These are phyloP conservation scores for Pseudoatta argentina DNA, from an alignment of 1,140 invertebrate species.

Conservation along the genomic window DNA sequence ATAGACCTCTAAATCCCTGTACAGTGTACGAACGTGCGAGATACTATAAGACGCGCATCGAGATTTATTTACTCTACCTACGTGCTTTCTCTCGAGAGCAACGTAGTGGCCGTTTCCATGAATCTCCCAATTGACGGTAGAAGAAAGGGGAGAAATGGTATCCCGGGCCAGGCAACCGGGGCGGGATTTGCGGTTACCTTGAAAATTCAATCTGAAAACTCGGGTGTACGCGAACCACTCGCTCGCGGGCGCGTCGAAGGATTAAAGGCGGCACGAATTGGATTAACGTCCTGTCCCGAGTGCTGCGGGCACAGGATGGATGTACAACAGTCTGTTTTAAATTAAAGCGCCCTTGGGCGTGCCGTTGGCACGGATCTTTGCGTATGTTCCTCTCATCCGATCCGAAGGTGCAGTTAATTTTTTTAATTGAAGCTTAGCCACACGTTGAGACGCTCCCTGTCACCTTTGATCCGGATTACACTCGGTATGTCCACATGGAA, in stretches of 20 bases:
- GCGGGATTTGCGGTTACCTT: slow-evolving; percentile 66
- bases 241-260: slow-evolving; percentile 67
- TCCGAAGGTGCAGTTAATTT: slow-evolving; percentile 69
- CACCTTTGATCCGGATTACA: slow-evolving; percentile 63
- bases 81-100: slow-evolving; percentile 36
- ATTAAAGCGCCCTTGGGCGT: slow-evolving; percentile 72
- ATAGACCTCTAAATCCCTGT: slow-evolving; percentile 13
- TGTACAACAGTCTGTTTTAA: slow-evolving; percentile 72
- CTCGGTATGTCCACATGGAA: background rate
- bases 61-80: slow-evolving; percentile 50
- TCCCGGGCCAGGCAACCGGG: slow-evolving; percentile 8
- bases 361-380: slow-evolving; percentile 66
- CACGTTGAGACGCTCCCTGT: background rate
- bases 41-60: slow-evolving; percentile 27
- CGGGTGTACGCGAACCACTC: slow-evolving; percentile 50
- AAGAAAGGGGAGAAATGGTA: slow-evolving; percentile 56
- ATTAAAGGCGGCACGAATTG: slow-evolving; percentile 76
- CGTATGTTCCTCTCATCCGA: slow-evolving; percentile 24
- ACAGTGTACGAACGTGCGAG: slow-evolving; percentile 22
- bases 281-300: slow-evolving; percentile 65
- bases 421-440: slow-evolving; percentile 67
- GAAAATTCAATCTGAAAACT: slow-evolving; percentile 76
- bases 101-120: slow-evolving; percentile 3
- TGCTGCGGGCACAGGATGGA: slow-evolving; percentile 27
- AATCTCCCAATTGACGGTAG: slow-evolving; percentile 45